These are phyloP conservation scores for Lanistes nyassanus DNA, from an alignment of 1,140 invertebrate genomes.

Conservation along the genomic window DNA sequence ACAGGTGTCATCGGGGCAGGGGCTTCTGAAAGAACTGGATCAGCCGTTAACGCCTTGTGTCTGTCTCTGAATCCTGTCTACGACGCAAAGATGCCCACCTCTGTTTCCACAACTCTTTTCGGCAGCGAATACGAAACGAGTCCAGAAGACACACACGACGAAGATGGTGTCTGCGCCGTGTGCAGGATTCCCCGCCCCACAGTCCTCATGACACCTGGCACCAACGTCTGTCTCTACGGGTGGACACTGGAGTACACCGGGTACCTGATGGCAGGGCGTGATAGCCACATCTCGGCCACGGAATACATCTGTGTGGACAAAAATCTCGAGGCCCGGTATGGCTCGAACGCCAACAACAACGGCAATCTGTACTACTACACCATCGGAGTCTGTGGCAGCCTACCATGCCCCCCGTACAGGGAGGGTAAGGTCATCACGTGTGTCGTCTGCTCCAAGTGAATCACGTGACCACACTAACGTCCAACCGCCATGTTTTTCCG, in stretches of 20 bases:
- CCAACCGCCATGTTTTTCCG: too few species aligned
- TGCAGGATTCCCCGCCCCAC: constrained; percentile 27
- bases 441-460: too few species aligned
- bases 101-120: background rate
- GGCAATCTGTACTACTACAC: too few species aligned
- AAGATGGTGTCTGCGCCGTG: constrained; percentile 31
- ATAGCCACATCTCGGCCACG: background rate
- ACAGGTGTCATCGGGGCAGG: constrained; percentile 5
- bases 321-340: background rate
- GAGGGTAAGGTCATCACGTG: too few species aligned
- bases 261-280: constrained; percentile 22
- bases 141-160: background rate
- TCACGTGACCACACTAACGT: too few species aligned
- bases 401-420: too few species aligned
- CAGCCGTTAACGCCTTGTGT: background rate
- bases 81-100: background rate
- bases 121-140: background rate
- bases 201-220: constrained; percentile 28
- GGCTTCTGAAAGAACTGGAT: background rate
- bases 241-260: constrained; percentile 32
- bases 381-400: too few species aligned
- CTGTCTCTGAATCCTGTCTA: constrained; percentile 2
- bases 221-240: constrained; percentile 21
- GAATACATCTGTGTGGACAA: constrained; percentile 25
- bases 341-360: too few species aligned